Percentiles rank a stretch among this genome's conserved stretches.
These are phyloP conservation scores for Porites australiensis DNA, from an alignment of 64 coral and sea anemone species.

Conservation along the genomic window DNA sequence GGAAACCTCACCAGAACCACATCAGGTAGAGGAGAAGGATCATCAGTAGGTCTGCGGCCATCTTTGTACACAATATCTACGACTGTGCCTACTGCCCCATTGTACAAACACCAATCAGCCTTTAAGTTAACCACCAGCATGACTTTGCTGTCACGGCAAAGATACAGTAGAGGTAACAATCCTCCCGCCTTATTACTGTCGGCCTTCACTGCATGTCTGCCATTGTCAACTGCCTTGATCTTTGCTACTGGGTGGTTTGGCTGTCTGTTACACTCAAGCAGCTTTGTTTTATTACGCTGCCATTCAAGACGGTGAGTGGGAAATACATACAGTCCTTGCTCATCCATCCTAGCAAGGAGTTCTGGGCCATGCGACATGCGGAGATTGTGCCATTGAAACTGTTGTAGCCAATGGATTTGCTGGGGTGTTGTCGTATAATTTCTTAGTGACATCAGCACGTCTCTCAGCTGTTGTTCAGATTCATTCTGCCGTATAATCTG, in stretches of 20 bases:
- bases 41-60: conserved; percentile 1
- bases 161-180: neutral
- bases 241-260: conserved; percentile 41
- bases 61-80: conserved; percentile 26
- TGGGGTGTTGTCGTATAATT: conserved; percentile 30
- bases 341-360: conserved; percentile 51
- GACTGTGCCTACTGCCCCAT: conserved; percentile 51
- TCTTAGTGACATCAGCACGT: conserved; percentile 27
- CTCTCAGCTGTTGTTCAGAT: conserved; percentile 33
- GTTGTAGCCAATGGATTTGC: conserved; percentile 46
- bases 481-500: conserved; percentile 33
- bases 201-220: conserved; percentile 17
- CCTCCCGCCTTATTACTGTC: conserved; percentile 34
- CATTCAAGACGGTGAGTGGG: conserved; percentile 41
- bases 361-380: conserved; percentile 16
- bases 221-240: conserved; percentile 20
- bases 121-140: conserved; percentile 46
- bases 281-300: conserved; percentile 32
- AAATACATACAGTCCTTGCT: conserved; percentile 18
- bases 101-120: conserved; percentile 39
- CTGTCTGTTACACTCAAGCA: conserved; percentile 32
- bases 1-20: conserved; percentile 24
- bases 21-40: neutral
- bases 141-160: conserved; percentile 52
- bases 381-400: conserved; percentile 61